A percentile compares a stretch with the other conserved stretches of the same genome.
Conservation (phyloP, 1,140 invertebrate genomes). For the Ctenoplectra terminalis region DNA sequence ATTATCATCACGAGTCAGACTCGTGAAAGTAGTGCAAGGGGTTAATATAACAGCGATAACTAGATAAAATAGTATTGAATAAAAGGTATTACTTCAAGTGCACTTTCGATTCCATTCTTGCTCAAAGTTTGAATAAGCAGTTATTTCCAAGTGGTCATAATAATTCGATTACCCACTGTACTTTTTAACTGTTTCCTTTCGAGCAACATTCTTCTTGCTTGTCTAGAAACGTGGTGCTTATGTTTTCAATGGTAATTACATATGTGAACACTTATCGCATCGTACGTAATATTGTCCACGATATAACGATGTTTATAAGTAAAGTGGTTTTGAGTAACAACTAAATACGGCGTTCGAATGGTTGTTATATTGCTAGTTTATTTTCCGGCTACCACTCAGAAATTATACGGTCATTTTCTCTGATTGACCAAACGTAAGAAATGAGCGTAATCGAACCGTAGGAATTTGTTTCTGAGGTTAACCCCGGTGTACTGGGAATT, state of each 20-base stretch:
- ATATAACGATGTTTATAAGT: not conserved
- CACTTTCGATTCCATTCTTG: no score
- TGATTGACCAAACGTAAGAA: slow-evolving; percentile 24
- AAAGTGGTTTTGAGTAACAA: not conserved
- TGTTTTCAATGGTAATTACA: slow-evolving; percentile 1
- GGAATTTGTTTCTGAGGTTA: slow-evolving; percentile 52
- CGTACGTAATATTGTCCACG: not conserved
- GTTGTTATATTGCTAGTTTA: slow-evolving; percentile 10
- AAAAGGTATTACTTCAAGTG: no score
- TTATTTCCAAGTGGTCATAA: no score
- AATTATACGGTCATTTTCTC: slow-evolving; percentile 19
- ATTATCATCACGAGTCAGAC: no score
- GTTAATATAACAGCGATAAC: no score
- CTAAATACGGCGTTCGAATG: not conserved
- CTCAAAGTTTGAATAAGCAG: no score
- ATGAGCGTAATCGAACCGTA: slow-evolving; percentile 15
- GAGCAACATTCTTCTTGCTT: not conserved
- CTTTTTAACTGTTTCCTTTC: no score
- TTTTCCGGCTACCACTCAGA: slow-evolving; percentile 15
- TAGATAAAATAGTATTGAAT: no score
- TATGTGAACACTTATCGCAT: not conserved
- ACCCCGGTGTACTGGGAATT: slow-evolving; percentile 50
- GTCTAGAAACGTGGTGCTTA: not conserved
- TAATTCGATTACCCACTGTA: no score
- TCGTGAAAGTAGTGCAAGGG: no score